Base-by-base conservation (phyloP, 2,888 invertebrate species). In the Sminthurinus aureus region DNA sequence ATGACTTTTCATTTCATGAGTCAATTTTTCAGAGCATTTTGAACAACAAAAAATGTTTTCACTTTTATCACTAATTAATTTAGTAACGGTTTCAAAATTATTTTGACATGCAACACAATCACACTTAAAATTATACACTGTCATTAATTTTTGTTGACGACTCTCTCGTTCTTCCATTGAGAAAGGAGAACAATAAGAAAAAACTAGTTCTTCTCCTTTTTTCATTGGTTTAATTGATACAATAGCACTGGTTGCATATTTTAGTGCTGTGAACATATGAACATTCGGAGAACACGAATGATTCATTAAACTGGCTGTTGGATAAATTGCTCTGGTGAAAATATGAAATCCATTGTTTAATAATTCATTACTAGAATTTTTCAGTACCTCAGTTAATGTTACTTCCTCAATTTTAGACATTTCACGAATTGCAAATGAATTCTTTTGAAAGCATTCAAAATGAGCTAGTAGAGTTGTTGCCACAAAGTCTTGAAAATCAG, bases 401-500 rank as follows among this genome's bases (percentile, higher is more conserved):
- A 38, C 38, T 4, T 38, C 51, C 0, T 50, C 52, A 22, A 75
- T 2, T n/a, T 22, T 22, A 11, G 38, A 50, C 75, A 75, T 79
- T 50, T 79, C 20, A 15, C 69, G 20, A 15, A 69, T 20, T 1
- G 69, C 79, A 38, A n/a, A 67, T 15, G 50, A 38, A 51, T 79
- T 79, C 0, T 22, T 18, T 26, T 51, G 50, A 22, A 69, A 38
- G 20, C 66, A 38, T n/a, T 67, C 12, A 20, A 69, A 79, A 79
- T 79, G 66, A 69, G 67, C 69, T 12, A 79, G 50, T 15, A 79
- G 67, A 0, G 69, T 3, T 9, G 67, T 12, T 15, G 67, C 50
- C 0, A 79, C 8, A 26, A 79, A 79, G 20, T 79, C 69, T 38
- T 50, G 67, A 20, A 67, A 79, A 20, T 38, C 18, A n/a, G n/a